Conservation (phyloP, 2,797 vertebrate species). For the Pipistrellus pygmaeus region DNA sequence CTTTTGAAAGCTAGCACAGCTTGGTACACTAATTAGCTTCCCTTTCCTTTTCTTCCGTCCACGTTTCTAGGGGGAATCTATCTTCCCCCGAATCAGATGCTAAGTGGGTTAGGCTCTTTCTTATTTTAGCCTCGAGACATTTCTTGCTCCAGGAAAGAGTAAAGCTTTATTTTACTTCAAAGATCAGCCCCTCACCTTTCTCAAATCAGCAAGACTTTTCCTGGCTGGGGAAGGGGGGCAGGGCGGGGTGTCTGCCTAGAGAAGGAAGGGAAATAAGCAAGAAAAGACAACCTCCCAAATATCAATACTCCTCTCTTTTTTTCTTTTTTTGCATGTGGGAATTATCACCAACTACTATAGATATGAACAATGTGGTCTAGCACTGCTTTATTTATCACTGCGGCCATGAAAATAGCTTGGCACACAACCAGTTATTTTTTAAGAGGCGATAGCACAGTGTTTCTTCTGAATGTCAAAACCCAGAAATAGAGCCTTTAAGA, state of each 20-base stretch:
- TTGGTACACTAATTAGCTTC: neutral
- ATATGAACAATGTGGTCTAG: slow-evolving; percentile 69
- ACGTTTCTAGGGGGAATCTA: neutral
- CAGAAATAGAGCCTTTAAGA: slow-evolving; percentile 75
- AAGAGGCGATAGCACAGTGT: slow-evolving; percentile 71
- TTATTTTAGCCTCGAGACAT: slow-evolving; percentile 53
- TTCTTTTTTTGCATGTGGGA: neutral
- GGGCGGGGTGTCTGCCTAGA: neutral
- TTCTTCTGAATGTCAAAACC: slow-evolving; percentile 69
- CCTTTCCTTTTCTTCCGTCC: slow-evolving; percentile 11
- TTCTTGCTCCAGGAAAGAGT: slow-evolving; percentile 51
- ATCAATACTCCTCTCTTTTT: neutral
- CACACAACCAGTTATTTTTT: slow-evolving; percentile 74
- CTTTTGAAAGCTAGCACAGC: neutral
- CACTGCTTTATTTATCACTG: slow-evolving; percentile 70
- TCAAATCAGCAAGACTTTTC: slow-evolving; percentile 43
- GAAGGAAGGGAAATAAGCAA: neutral
- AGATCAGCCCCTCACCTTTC: neutral
- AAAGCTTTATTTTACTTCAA: slow-evolving; percentile 14
- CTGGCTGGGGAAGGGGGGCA: neutral
- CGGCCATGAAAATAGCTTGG: slow-evolving; percentile 66
- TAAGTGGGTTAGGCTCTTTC: neutral
- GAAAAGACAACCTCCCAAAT: neutral
- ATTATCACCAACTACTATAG: neutral
- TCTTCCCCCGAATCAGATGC: neutral